Conservation (phyloP, 2,888 invertebrate species). For the Drosophila sordidula region DNA sequence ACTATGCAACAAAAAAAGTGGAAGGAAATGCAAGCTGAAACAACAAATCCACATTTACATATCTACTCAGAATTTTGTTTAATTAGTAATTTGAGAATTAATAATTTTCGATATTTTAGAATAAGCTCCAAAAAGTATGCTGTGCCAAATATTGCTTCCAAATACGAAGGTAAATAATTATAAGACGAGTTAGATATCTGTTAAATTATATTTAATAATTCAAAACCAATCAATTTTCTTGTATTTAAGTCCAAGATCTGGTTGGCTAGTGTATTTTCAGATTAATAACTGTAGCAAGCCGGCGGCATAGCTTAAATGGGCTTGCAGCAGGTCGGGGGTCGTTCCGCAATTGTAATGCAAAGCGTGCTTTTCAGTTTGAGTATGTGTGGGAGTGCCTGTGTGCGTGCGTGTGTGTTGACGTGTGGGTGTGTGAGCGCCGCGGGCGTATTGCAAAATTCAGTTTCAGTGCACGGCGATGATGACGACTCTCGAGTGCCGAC, state of each 20-base stretch:
- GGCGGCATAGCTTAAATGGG: slow-evolving; percentile 54
- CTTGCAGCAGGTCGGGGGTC: slow-evolving; percentile 32
- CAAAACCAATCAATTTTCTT: neutral
- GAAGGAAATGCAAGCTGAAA: neutral
- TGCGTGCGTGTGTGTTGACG: slow-evolving; percentile 7
- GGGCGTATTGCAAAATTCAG: slow-evolving; percentile 71
- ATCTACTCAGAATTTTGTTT: neutral
- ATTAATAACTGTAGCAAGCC: slow-evolving; percentile 73
- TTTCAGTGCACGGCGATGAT: slow-evolving; percentile 61
- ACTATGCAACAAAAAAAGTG: slow-evolving; percentile 25
- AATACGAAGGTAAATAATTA: neutral
- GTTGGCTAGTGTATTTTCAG: slow-evolving; percentile 60
- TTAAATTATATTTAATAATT: too few relatives aligned
- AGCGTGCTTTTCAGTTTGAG: slow-evolving; percentile 34
- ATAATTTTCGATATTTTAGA: too few relatives aligned
- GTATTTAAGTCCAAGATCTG: neutral
- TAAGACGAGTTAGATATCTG: too few relatives aligned
- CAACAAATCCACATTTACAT: too few relatives aligned
- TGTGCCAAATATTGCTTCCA: neutral
- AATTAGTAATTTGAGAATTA: neutral
- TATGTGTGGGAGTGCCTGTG: slow-evolving; percentile 17
- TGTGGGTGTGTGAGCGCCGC: slow-evolving; percentile 35
- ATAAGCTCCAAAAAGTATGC: slow-evolving; percentile 53
- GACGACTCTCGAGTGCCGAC: slow-evolving; percentile 72
- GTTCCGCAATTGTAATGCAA: slow-evolving; percentile 71